Evolutionary conservation across 2,888 invertebrate genomes (phyloP).

Genomic region (Ormyrus nitidulus): DNA sequence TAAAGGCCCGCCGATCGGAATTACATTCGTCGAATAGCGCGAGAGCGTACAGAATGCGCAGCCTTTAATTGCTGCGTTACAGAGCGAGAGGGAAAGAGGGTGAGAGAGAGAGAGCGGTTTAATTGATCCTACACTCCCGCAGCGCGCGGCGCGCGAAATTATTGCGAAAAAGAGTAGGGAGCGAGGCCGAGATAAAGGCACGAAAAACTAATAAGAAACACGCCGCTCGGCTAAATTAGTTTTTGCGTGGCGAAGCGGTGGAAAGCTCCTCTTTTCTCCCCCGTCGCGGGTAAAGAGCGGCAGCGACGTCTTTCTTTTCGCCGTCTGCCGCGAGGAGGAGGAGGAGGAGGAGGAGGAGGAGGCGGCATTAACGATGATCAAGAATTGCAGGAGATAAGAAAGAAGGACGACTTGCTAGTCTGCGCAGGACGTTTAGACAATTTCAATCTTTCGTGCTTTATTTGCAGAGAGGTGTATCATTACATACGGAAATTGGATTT

Average conservation of each 20-base stretch:
- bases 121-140: slow-evolving; percentile 23
- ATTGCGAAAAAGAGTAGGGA: slow-evolving; percentile 21
- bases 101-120: not conserved
- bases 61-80: slow-evolving; percentile 60
- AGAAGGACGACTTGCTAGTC: slow-evolving; percentile 17
- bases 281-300: no score
- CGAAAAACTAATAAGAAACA: slow-evolving; percentile 11
- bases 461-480: slow-evolving; percentile 16
- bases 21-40: slow-evolving; percentile 61
- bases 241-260: slow-evolving; percentile 18
- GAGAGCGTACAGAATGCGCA: slow-evolving; percentile 57
- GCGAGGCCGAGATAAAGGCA: not conserved
- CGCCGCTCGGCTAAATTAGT: slow-evolving; percentile 30
- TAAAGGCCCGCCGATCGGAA: slow-evolving; percentile 60
- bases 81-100: not conserved
- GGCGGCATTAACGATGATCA: slow-evolving; percentile 10
- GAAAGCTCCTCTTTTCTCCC: not conserved
- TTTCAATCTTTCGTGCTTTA: slow-evolving; percentile 32
- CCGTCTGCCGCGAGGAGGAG: no score
- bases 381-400: not conserved
- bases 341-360: no score
- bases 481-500: slow-evolving; percentile 1
- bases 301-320: no score
- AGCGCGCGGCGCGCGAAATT: slow-evolving; percentile 13
- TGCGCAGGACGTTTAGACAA: slow-evolving; percentile 7